Evolutionary conservation across 53 echinoderm and acorn worm species (phyloP), one percentile per base, ranked within the genome.

Genomic region (Henricia sp.): DNA sequence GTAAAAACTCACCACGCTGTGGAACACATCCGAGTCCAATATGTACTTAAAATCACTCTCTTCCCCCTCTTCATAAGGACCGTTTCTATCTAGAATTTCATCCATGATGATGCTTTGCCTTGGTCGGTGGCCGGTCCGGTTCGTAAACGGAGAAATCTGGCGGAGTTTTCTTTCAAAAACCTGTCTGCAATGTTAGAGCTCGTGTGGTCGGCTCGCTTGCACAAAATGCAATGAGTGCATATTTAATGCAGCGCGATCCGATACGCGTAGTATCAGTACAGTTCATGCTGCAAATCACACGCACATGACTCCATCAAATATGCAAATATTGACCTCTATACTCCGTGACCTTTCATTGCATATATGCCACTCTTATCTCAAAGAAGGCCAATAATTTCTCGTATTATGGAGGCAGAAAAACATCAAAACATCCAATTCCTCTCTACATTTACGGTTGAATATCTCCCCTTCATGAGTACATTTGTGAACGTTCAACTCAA

Each of bases 71-170:
- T n/a, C 95, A 63, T 91, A 89, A 57, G 87, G 91, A 68, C 91
- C 93, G 59, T 87, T 87, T 85, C 93, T 93, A 87, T 89, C 83
- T 37, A 96, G 85, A 62, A 93, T 78, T 67, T 87, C 93, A 66
- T 96, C 96, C 96, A 96, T 96, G 87, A 88, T 89, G 93, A 89
- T 89, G 84, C 88, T 86, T 38, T 83, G 96, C 93, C 93, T 89
- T 84, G 82, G 93, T 93, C 93, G 70, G 84, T 91, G 91, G 91
- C 84, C 92, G 93, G 89, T 93, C 89, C 96, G 93, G 96, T 93
- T 64, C 88, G 87, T 85, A 54, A 86, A 89, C 66, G 93, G 95
- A 92, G 92, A 84, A 95, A 95, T 92, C 90, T 92, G 92, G 42
- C 8, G 50, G 65, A 64, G 80, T 80, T 33, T 80, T 3, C 34